Conservation (phyloP, 2,797 vertebrate genomes). For the Molossus molossus region DNA sequence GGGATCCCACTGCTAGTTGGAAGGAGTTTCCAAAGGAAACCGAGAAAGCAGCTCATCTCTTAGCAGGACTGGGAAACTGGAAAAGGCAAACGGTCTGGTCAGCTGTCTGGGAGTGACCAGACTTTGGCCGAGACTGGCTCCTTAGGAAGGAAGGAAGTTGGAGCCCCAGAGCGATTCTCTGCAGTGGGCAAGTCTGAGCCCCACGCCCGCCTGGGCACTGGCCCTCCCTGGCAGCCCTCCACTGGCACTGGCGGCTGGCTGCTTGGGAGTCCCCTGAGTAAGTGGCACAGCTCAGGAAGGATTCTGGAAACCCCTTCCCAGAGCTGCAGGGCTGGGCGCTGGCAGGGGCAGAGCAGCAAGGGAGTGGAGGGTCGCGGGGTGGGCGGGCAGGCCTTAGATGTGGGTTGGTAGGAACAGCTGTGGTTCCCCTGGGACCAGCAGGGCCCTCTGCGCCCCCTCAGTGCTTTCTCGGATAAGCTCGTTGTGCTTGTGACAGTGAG, state of each 20-base stretch:
- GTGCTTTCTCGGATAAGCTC: conserved; percentile 90
- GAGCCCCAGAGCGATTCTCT: conserved; percentile 76
- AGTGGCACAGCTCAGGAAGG: conserved; percentile 81
- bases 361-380: conserved; percentile 58
- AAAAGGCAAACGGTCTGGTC: conserved; percentile 82
- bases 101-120: conserved; percentile 42
- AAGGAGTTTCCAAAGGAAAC: conserved; percentile 82
- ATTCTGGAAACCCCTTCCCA: conserved; percentile 69
- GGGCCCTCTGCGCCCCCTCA: conserved; percentile 87
- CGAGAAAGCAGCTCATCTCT: conserved; percentile 79
- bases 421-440: conserved; percentile 51
- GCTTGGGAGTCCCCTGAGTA: conserved; percentile 88
- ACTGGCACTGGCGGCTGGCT: conserved; percentile 75
- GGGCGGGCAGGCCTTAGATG: conserved; percentile 80
- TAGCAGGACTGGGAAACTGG: conserved; percentile 79
- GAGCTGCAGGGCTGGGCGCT: conserved; percentile 81
- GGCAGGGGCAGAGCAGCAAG: conserved; percentile 81
- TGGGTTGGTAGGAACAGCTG: conserved; percentile 74
- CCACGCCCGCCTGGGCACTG: conserved; percentile 77
- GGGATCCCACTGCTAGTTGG: conserved; percentile 84
- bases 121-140: conserved; percentile 76
- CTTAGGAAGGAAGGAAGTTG: conserved; percentile 78
- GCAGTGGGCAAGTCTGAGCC: conserved; percentile 69
- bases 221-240: conserved; percentile 80
- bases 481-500: conserved; percentile 92